These are phyloP conservation scores for Ptiloglossa arizonensis DNA, from an alignment of 1,140 invertebrate genomes.

Conservation along the genomic window DNA sequence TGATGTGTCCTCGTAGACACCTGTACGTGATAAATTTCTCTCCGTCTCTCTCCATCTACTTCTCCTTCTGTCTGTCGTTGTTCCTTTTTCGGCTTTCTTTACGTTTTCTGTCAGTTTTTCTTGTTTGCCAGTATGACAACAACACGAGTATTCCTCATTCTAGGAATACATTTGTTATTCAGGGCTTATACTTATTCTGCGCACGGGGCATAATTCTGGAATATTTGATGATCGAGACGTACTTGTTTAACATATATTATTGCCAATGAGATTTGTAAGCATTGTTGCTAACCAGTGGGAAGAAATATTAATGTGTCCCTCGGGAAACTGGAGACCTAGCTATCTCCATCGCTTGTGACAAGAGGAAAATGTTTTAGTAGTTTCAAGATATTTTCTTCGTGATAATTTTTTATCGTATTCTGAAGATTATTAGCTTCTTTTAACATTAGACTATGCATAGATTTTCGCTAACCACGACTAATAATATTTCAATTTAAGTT, in stretches of 20 bases:
- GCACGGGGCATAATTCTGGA: not conserved
- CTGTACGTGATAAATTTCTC: conserved; percentile 23
- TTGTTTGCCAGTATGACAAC: not conserved
- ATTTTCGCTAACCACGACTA: too few species aligned
- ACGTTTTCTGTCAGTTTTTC: not conserved
- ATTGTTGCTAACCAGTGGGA: too few species aligned
- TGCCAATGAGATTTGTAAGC: too few species aligned
- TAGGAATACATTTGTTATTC: not conserved
- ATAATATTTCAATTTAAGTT: too few species aligned
- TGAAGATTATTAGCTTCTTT: too few species aligned
- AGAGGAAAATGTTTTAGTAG: too few species aligned
- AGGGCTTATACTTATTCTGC: not conserved
- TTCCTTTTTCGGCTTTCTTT: not conserved
- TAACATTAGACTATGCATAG: too few species aligned
- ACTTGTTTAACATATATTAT: not conserved
- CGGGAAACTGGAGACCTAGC: too few species aligned
- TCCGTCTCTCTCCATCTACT: not conserved
- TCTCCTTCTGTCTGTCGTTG: not conserved
- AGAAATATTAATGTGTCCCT: too few species aligned
- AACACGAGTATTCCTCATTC: not conserved
- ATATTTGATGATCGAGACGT: not conserved
- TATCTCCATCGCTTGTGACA: too few species aligned
- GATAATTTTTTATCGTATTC: too few species aligned
- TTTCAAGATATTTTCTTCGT: too few species aligned
- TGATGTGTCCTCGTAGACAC: conserved; percentile 34